phyloP scores from a whole-genome alignment of 2,113 vertebrate species.

The Syrmaticus mikado region DNA sequence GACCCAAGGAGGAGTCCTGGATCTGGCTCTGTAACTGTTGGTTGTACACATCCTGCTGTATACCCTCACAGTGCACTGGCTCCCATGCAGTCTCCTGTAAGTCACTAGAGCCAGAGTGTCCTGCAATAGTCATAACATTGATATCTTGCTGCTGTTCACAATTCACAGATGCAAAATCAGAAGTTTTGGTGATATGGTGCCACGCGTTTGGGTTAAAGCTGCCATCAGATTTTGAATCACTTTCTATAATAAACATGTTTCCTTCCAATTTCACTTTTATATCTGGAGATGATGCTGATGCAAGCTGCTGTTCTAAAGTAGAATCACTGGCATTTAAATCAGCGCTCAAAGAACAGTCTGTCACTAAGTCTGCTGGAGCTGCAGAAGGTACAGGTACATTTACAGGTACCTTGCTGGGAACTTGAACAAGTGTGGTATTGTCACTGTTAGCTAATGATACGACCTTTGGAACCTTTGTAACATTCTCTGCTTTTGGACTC shows the following conservation, averaged over 20 bases:
- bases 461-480: constrained; percentile 75
- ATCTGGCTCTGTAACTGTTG: constrained; percentile 86
- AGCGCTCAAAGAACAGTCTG: constrained; percentile 75
- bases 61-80: constrained; percentile 75
- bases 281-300: constrained; percentile 80
- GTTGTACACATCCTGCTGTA: constrained; percentile 79
- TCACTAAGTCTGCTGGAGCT: constrained; percentile 62
- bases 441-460: constrained; percentile 80
- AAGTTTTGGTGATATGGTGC: constrained; percentile 81
- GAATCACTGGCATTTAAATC: constrained; percentile 75
- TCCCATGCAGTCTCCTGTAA: constrained; percentile 86
- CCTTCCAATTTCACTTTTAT: constrained; percentile 86
- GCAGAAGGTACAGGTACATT: constrained; percentile 76
- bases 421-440: constrained; percentile 75
- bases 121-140: constrained; percentile 73
- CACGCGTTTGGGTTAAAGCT: constrained; percentile 81
- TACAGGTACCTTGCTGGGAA: constrained; percentile 76
- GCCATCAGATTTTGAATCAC: constrained; percentile 77
- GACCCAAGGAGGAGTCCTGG: constrained; percentile 80
- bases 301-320: constrained; percentile 78
- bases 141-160: constrained; percentile 76
- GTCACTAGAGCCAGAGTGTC: constrained; percentile 78
- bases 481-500: constrained; percentile 65
- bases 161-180: constrained; percentile 76
- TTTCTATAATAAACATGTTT: constrained; percentile 82